A percentile compares a stretch with the other conserved stretches of the same genome.
These are phyloP conservation scores for Scaeva pyrastri DNA, from an alignment of 2,888 invertebrate species.

Conservation along the genomic window DNA sequence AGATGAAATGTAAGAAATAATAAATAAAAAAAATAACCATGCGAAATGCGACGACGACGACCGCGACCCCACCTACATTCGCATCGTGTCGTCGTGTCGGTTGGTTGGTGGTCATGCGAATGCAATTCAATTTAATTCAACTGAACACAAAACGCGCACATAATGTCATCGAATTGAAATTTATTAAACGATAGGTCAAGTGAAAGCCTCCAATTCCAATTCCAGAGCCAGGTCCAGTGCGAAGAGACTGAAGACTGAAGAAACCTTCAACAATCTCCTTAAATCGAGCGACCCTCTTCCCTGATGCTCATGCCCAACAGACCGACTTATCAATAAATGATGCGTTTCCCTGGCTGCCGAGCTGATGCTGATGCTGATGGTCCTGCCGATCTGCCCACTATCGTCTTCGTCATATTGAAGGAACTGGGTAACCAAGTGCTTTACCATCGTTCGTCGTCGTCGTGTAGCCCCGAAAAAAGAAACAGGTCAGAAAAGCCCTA, in stretches of 20 bases:
- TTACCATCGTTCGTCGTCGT: conserved; percentile 36
- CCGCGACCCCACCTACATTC: conserved; percentile 75
- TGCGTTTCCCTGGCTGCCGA: background rate
- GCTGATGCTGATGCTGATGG: too few relatives aligned
- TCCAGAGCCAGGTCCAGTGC: conserved; percentile 31
- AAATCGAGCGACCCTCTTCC: conserved; percentile 38
- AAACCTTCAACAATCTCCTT: conserved; percentile 66
- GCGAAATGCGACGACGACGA: too few relatives aligned
- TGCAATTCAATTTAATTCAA: conserved; percentile 65
- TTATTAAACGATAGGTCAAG: conserved; percentile 76
- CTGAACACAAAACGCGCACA: conserved; percentile 69
- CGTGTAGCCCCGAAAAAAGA: conserved; percentile 16
- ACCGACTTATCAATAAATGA: conserved; percentile 58
- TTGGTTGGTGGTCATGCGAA: too few relatives aligned
- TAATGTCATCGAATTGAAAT: conserved; percentile 72
- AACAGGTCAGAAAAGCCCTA: conserved; percentile 74
- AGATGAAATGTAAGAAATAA: conserved; percentile 58
- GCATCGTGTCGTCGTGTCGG: too few relatives aligned
- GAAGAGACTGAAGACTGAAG: background rate
- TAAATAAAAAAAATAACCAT: conserved; percentile 33
- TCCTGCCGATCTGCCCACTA: conserved; percentile 28
- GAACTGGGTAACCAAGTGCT: conserved; percentile 56
- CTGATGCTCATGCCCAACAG: background rate
- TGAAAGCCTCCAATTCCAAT: conserved; percentile 62
- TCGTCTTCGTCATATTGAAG: conserved; percentile 15